These are phyloP conservation scores for Lasioglossum figueresi DNA, from an alignment of 2,888 invertebrate species.

Conservation along the genomic window DNA sequence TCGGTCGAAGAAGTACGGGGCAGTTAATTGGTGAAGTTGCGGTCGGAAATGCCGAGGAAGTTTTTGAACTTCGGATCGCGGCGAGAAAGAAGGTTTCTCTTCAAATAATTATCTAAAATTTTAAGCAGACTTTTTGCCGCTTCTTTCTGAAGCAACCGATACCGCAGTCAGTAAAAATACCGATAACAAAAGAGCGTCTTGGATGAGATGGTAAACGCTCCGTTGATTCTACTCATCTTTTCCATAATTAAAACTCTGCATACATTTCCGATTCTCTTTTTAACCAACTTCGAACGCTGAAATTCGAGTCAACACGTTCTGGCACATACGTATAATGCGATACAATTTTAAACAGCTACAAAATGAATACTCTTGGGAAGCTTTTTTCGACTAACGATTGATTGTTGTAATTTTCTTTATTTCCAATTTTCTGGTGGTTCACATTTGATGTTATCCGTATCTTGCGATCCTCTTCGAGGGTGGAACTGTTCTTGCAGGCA, in stretches of 20 bases:
- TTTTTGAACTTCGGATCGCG: slow-evolving; percentile 25
- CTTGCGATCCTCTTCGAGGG: neutral
- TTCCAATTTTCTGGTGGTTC: neutral
- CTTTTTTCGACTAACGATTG: too few species aligned
- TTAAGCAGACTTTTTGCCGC: slow-evolving; percentile 25
- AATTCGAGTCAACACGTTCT: neutral
- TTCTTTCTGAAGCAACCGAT: neutral
- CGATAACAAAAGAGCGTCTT: neutral
- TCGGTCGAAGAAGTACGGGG: neutral
- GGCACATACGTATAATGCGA: too few species aligned
- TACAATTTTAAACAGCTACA: too few species aligned
- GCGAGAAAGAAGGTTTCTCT: slow-evolving; percentile 21
- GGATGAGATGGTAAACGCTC: neutral
- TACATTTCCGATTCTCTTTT: neutral
- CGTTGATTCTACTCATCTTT: neutral
- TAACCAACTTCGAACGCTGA: neutral
- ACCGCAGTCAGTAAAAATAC: neutral
- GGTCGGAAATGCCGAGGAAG: slow-evolving; percentile 2
- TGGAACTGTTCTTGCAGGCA: neutral
- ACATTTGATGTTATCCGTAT: neutral
- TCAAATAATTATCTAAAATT: slow-evolving; percentile 47
- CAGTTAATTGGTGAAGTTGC: slow-evolving; percentile 42
- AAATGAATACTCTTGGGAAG: too few species aligned
- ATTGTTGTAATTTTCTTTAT: neutral
- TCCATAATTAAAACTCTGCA: neutral